A percentile compares a stretch with the other conserved stretches of the same genome.
phyloP scores from a whole-genome alignment of 2,888 invertebrate genomes.

The Azorinus chamasolen region DNA sequence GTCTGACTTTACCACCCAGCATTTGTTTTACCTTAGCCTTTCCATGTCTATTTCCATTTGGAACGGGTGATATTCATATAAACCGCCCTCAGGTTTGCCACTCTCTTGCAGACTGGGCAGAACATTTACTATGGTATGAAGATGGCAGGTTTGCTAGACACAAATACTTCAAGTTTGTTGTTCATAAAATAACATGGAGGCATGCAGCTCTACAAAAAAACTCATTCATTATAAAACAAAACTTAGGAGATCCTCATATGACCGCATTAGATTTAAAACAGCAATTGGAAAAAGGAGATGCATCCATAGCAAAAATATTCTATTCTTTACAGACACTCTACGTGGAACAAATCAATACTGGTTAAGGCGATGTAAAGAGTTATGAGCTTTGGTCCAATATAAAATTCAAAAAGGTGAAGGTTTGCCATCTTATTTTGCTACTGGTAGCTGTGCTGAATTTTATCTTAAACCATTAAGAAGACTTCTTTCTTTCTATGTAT shows the following conservation, averaged over 20 bases:
- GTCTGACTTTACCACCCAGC: constrained; percentile 23
- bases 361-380: constrained; percentile 1
- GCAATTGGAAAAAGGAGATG: constrained; percentile 22
- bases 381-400: constrained; percentile 7
- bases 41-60: constrained; percentile 19
- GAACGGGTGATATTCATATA: constrained; percentile 11
- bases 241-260: constrained; percentile 25
- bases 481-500: constrained; percentile 23
- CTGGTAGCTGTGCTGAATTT: constrained; percentile 25
- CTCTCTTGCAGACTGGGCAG: constrained; percentile 56
- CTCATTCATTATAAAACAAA: constrained; percentile 33
- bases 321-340: background rate
- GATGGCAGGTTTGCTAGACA: constrained; percentile 51
- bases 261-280: constrained; percentile 20
- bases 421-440: constrained; percentile 45
- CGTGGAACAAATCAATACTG: constrained; percentile 13
- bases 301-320: constrained; percentile 6
- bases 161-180: constrained; percentile 9
- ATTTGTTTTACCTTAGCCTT: constrained; percentile 23
- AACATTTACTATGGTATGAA: constrained; percentile 49
- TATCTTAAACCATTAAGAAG: constrained; percentile 44
- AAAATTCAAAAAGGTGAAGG: constrained; percentile 12
- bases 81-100: constrained; percentile 40
- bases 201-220: constrained; percentile 40
- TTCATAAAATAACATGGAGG: constrained; percentile 39